Evolutionary conservation across 2,888 invertebrate genomes (phyloP).

Genomic region (Polylopha cassiicola): DNA sequence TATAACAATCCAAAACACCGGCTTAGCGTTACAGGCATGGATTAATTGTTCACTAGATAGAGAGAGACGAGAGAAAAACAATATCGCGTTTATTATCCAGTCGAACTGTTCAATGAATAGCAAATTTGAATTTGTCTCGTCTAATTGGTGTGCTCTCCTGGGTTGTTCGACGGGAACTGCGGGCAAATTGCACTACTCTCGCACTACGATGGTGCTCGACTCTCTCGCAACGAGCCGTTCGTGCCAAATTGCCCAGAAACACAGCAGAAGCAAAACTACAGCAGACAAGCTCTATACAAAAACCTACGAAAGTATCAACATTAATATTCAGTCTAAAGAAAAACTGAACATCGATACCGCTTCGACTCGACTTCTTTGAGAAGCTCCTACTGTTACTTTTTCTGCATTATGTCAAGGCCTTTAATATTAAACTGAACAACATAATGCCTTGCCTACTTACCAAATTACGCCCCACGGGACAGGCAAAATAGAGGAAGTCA

Average conservation of each 20-base stretch:
- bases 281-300: conserved; percentile 6
- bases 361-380: background rate
- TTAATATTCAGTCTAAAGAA: no score
- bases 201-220: conserved; percentile 46
- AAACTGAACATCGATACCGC: no score
- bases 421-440: conserved; percentile 58
- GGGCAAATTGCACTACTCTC: conserved; percentile 59
- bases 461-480: conserved; percentile 26
- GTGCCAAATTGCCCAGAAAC: conserved; percentile 53
- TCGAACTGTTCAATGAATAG: conserved; percentile 43
- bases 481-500: conserved; percentile 25
- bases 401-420: conserved; percentile 28
- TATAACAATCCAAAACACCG: conserved; percentile 1
- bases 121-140: conserved; percentile 61
- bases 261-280: conserved; percentile 8
- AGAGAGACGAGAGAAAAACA: conserved; percentile 29
- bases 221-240: conserved; percentile 28
- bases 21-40: background rate
- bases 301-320: background rate
- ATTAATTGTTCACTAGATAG: background rate
- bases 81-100: conserved; percentile 45
- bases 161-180: conserved; percentile 45
- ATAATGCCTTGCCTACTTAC: conserved; percentile 40
- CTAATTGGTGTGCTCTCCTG: conserved; percentile 64
- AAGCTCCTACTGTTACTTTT: background rate